A percentile compares a stretch with the other conserved stretches of the same genome.
Conservation (phyloP, 35 echinoderm and acorn worm genomes). For the Strongylocentrotus purpuratus region DNA sequence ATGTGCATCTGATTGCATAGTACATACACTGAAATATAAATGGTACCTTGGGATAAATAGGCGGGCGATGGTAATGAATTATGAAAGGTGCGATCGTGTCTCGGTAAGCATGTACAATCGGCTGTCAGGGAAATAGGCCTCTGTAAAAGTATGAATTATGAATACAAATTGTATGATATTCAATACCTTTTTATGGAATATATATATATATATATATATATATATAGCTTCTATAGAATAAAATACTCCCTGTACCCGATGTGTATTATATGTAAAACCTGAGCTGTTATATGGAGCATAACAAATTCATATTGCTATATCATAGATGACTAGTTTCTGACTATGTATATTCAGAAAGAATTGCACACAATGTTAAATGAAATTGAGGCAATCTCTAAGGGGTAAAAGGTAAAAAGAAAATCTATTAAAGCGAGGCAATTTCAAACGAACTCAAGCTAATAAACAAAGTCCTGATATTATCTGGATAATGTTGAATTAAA, state of each 20-base stretch:
- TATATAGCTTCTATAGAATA: background rate
- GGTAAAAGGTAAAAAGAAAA: background rate
- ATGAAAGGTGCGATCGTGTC: background rate
- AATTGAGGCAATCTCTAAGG: background rate
- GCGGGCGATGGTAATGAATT: background rate
- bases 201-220: background rate
- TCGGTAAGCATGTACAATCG: background rate
- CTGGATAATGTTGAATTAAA: background rate
- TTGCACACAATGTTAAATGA: background rate
- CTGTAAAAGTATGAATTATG: background rate
- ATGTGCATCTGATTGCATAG: background rate
- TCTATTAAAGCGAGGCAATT: background rate
- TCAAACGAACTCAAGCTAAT: background rate
- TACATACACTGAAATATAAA: background rate
- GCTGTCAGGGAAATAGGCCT: background rate
- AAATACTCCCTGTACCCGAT: background rate
- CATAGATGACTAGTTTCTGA: background rate
- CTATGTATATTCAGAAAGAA: background rate
- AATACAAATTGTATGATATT: background rate
- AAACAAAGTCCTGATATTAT: background rate
- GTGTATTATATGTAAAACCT: background rate
- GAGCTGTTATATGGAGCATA: background rate
- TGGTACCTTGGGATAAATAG: background rate
- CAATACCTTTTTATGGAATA: too few relatives aligned
- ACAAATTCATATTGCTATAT: background rate